Conservation (phyloP, 2,797 vertebrate genomes). For the Galagoides demidoff region DNA sequence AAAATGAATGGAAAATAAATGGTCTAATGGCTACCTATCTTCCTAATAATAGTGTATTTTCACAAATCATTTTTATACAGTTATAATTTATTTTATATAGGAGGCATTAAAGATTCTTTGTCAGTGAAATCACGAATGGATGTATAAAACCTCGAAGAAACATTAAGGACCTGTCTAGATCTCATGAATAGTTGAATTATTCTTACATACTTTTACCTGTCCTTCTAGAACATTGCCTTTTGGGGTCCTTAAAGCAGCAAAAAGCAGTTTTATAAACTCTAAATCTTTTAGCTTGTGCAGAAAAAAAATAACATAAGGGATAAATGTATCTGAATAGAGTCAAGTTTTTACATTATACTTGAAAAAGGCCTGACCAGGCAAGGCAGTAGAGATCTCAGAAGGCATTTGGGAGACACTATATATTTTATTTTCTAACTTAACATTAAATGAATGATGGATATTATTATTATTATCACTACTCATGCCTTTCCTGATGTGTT, state of each 20-base stretch:
- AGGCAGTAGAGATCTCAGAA: not conserved
- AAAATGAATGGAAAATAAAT: slow-evolving; percentile 64
- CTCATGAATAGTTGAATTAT: not conserved
- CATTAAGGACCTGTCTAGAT: not conserved
- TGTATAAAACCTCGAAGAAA: not conserved
- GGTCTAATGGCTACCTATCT: not conserved
- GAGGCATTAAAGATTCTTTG: not conserved
- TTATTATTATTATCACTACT: not conserved
- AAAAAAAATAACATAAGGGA: not conserved
- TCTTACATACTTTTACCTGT: not conserved
- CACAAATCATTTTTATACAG: slow-evolving; percentile 9
- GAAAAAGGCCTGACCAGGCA: not conserved
- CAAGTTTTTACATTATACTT: not conserved
- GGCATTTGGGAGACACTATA: not conserved
- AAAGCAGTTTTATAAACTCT: not conserved
- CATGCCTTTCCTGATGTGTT: not conserved
- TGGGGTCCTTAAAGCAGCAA: not conserved
- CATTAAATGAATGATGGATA: not conserved
- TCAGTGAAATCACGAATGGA: not conserved
- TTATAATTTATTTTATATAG: slow-evolving; percentile 27
- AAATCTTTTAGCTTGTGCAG: not conserved
- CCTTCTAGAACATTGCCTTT: not conserved
- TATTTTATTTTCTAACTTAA: not conserved
- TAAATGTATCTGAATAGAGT: not conserved
- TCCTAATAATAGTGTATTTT: slow-evolving; percentile 13